Conservation (phyloP, 2,888 invertebrate genomes). For the Drosophila ezoana region DNA sequence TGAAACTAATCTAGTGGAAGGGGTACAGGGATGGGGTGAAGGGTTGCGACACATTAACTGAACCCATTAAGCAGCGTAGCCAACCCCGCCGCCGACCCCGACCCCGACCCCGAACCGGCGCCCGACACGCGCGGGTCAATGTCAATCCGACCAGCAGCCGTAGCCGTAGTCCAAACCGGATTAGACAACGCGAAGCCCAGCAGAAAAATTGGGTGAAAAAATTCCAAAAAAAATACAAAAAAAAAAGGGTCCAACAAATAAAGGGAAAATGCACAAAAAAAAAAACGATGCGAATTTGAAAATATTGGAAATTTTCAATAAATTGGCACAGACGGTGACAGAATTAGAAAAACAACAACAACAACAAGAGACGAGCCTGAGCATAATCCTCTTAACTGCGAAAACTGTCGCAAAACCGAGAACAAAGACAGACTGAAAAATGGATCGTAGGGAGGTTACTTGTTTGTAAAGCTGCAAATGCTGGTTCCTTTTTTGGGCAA, state of each 20-base stretch:
- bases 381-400: slow-evolving; percentile 75
- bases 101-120: slow-evolving; percentile 40
- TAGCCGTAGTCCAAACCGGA: slow-evolving; percentile 22
- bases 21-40: slow-evolving; percentile 54
- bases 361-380: slow-evolving; percentile 18
- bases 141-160: slow-evolving; percentile 40
- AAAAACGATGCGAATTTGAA: slow-evolving; percentile 56
- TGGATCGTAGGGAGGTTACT: slow-evolving; percentile 27
- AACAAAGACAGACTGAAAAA: slow-evolving; percentile 49
- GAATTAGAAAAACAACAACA: slow-evolving; percentile 28
- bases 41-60: slow-evolving; percentile 82
- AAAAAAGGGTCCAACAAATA: slow-evolving; percentile 25
- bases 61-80: slow-evolving; percentile 83
- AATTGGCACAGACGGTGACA: slow-evolving; percentile 69
- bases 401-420: slow-evolving; percentile 70
- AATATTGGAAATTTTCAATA: slow-evolving; percentile 68
- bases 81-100: slow-evolving; percentile 71
- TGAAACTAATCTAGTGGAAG: slow-evolving; percentile 54
- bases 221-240: slow-evolving; percentile 34
- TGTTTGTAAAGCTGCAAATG: slow-evolving; percentile 25
- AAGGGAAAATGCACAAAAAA: slow-evolving; percentile 4
- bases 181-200: slow-evolving; percentile 21
- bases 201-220: slow-evolving; percentile 59
- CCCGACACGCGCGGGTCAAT: slow-evolving; percentile 76
- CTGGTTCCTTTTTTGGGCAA: slow-evolving; percentile 12